phyloP scores from a whole-genome alignment of 2,113 vertebrate genomes.

The Probosciger aterrimus region DNA sequence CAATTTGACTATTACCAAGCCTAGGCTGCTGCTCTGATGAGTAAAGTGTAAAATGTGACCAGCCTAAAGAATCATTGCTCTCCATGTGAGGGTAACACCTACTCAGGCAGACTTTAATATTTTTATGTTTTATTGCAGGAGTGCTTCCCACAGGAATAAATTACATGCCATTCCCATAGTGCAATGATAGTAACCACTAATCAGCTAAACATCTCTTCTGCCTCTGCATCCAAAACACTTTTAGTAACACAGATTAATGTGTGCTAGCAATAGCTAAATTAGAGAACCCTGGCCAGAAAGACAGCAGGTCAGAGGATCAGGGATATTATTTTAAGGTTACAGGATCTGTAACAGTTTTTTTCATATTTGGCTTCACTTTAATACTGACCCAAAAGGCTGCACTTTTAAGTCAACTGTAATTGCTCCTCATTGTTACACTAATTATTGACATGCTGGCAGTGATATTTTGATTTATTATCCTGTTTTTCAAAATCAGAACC shows the following conservation, averaged over 20 bases:
- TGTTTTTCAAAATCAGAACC: background rate
- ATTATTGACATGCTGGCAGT: background rate
- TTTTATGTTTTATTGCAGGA: conserved; percentile 1
- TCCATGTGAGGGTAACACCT: background rate
- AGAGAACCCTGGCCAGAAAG: background rate
- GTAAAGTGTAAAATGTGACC: background rate
- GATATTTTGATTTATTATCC: background rate
- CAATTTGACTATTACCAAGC: background rate
- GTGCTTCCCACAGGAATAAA: background rate
- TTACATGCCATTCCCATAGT: background rate
- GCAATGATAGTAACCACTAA: background rate
- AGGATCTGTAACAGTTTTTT: background rate
- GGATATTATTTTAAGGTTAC: background rate
- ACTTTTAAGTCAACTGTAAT: background rate
- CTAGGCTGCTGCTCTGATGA: background rate
- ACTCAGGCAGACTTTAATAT: background rate
- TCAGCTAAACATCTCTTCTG: background rate
- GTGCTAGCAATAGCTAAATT: background rate
- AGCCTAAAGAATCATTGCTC: background rate
- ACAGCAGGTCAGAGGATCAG: background rate
- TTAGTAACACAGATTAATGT: background rate
- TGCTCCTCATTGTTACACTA: background rate
- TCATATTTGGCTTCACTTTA: background rate
- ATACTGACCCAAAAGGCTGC: background rate
- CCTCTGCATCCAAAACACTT: background rate